A percentile compares a stretch with the other conserved stretches of the same genome.
phyloP scores from a whole-genome alignment of 35 echinoderm and acorn worm genomes.

The Ptychodera flava region DNA sequence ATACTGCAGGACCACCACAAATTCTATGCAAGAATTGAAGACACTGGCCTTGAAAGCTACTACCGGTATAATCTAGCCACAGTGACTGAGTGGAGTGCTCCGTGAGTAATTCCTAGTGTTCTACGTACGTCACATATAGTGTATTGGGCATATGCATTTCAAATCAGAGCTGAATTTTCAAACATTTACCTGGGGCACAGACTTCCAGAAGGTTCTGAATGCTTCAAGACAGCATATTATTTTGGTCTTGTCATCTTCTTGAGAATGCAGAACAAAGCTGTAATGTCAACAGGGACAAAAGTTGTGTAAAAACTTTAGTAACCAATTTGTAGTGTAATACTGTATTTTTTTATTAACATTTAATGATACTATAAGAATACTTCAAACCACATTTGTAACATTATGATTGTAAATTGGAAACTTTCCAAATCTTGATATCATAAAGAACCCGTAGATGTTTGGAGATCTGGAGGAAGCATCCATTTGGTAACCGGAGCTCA shows the following conservation, averaged over 20 bases:
- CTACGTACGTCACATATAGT: no score
- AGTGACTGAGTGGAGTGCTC: no score
- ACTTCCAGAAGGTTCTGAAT: slow-evolving; percentile 59
- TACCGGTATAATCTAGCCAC: no score
- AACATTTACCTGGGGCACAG: slow-evolving; percentile 19
- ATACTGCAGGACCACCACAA: background rate
- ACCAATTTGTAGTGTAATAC: background rate
- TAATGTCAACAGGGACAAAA: slow-evolving; percentile 6
- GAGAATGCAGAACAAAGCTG: slow-evolving; percentile 47
- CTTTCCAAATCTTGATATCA: background rate
- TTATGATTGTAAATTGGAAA: background rate
- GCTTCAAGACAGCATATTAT: slow-evolving; percentile 40
- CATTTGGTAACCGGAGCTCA: no score
- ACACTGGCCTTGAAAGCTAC: background rate
- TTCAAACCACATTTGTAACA: background rate
- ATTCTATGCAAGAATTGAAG: background rate
- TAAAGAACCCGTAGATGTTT: background rate
- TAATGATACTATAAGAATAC: background rate
- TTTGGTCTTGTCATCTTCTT: slow-evolving; percentile 63
- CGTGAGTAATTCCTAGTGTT: no score
- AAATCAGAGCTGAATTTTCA: no score
- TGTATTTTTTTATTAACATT: background rate
- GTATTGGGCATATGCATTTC: no score
- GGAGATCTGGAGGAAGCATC: background rate
- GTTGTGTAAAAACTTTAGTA: background rate